Percentiles rank a stretch among this genome's conserved stretches.
Conservation (phyloP, 2,888 invertebrate species). For the Cataglyphis altisquamis region DNA sequence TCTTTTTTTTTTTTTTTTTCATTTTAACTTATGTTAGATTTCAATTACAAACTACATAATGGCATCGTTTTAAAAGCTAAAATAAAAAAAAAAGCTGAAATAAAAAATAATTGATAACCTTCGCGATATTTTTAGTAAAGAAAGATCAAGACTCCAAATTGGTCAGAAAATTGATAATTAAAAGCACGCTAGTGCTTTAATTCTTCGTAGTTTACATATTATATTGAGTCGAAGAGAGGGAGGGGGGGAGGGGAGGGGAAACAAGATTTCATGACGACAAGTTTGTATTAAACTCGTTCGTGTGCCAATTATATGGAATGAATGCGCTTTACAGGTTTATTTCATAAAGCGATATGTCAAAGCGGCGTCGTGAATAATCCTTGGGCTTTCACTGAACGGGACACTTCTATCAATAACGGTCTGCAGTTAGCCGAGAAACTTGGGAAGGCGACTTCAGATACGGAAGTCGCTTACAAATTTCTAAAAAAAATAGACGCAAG, state of each 20-base stretch:
- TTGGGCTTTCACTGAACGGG: constrained; percentile 71
- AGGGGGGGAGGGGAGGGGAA: background rate
- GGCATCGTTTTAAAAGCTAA: background rate
- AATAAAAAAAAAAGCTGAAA: background rate
- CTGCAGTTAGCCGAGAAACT: constrained; percentile 71
- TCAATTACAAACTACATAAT: background rate
- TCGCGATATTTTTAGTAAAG: background rate
- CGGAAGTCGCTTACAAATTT: constrained; percentile 75
- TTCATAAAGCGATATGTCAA: constrained; percentile 80
- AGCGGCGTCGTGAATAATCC: constrained; percentile 77
- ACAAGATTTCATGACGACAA: background rate
- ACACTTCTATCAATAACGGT: constrained; percentile 56
- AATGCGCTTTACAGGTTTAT: constrained; percentile 74
- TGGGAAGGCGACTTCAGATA: constrained; percentile 74
- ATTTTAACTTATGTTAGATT: background rate
- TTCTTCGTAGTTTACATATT: background rate
- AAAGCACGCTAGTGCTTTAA: background rate
- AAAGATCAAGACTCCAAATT: background rate
- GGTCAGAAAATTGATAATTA: background rate
- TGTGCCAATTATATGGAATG: background rate
- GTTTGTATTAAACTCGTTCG: background rate
- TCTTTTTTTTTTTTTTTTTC: no score
- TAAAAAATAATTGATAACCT: background rate
- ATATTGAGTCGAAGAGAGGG: background rate
- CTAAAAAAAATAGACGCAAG: constrained; percentile 73